Evolutionary conservation across 2,888 invertebrate species (phyloP).

Genomic region (Eilema depressum): DNA sequence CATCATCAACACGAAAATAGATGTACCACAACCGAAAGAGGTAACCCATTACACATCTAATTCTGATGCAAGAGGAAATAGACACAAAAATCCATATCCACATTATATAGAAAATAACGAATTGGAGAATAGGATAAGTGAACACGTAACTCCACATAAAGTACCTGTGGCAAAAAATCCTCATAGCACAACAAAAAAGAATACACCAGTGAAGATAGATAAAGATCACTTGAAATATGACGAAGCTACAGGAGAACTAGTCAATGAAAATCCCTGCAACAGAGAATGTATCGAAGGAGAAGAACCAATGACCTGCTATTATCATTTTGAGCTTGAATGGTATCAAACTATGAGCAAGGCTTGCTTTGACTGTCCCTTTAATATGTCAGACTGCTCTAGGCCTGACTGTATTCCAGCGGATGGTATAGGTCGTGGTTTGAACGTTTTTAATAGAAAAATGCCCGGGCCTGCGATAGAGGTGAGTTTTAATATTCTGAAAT

Average conservation of each 20-base stretch:
- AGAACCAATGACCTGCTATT: constrained; percentile 90
- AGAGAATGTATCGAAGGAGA: constrained; percentile 88
- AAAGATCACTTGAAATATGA: constrained; percentile 64
- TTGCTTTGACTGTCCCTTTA: constrained; percentile 93
- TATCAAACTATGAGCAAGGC: constrained; percentile 96
- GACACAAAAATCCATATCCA: background rate
- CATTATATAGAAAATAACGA: background rate
- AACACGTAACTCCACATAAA: background rate
- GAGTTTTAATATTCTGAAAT: background rate
- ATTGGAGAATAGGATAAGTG: background rate
- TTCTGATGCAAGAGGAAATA: background rate
- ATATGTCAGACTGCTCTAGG: constrained; percentile 90
- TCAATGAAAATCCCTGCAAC: constrained; percentile 87
- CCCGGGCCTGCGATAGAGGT: constrained; percentile 96
- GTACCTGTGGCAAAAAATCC: background rate
- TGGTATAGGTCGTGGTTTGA: constrained; percentile 91
- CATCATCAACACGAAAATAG: background rate
- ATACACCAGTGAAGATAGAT: background rate
- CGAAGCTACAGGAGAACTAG: constrained; percentile 78
- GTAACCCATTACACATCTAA: background rate
- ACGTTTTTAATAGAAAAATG: constrained; percentile 94
- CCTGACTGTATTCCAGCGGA: constrained; percentile 95
- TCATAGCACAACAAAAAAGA: background rate
- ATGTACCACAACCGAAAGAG: background rate
- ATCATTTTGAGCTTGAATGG: constrained; percentile 92